Percentiles rank a stretch among this genome's conserved stretches.
These are phyloP conservation scores for Emydura subglobosa DNA, from an alignment of 2,113 vertebrate genomes.

Conservation along the genomic window DNA sequence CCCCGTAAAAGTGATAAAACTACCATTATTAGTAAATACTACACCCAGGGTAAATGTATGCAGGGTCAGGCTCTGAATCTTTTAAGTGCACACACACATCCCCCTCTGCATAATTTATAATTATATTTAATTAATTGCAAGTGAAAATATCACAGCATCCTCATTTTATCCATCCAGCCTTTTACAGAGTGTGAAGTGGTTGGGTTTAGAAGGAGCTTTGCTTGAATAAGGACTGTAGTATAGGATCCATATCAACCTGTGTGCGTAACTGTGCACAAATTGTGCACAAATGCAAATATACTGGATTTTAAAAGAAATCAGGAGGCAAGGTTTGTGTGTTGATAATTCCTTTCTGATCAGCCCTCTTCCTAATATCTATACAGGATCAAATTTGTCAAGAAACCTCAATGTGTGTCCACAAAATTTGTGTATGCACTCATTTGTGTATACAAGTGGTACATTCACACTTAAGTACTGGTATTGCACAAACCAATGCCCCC, in stretches of 20 bases:
- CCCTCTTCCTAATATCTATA: neutral
- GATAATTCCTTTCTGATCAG: neutral
- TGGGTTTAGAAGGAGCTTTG: neutral
- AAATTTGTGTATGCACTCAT: neutral
- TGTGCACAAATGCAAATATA: neutral
- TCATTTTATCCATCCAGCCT: conserved; percentile 5
- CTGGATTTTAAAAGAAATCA: neutral
- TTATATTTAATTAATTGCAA: conserved; percentile 7
- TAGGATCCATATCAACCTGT: neutral
- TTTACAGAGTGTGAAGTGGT: neutral
- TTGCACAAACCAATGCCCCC: neutral
- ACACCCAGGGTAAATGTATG: neutral
- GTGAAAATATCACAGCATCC: neutral
- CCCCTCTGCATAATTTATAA: neutral
- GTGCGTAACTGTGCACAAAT: neutral
- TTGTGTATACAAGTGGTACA: neutral
- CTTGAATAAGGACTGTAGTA: neutral
- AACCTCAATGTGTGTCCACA: neutral
- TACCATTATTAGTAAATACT: neutral
- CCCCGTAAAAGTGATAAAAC: neutral
- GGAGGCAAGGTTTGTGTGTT: neutral
- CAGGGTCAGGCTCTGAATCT: neutral
- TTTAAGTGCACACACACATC: neutral
- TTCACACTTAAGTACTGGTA: neutral
- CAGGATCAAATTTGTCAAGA: neutral